phyloP scores from a whole-genome alignment of 2,797 vertebrate genomes.

The Pagetopsis macropterus region DNA sequence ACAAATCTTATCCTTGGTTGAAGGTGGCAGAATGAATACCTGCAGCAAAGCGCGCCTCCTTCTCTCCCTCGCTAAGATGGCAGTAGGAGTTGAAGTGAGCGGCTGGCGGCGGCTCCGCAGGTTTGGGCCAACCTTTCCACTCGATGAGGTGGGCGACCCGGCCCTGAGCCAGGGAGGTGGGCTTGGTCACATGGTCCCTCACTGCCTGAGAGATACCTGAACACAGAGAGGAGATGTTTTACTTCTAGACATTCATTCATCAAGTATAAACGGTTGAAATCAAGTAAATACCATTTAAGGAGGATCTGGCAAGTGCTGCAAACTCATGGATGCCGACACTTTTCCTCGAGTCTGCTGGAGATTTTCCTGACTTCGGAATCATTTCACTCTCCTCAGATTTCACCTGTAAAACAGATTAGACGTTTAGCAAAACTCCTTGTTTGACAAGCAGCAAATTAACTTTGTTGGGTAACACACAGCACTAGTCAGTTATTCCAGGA shows the following conservation, averaged over 20 bases:
- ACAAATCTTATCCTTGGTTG: neutral
- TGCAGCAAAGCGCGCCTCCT: conserved; percentile 97
- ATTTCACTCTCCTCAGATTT: conserved; percentile 97
- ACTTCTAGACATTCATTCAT: neutral
- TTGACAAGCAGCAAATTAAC: neutral
- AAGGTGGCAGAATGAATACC: conserved; percentile 76
- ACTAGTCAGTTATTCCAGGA: neutral
- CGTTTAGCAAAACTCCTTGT: neutral
- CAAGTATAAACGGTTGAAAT: neutral
- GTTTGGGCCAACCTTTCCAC: conserved; percentile 98
- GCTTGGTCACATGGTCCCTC: conserved; percentile 98
- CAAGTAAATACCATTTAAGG: conserved; percentile 88
- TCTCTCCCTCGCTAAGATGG: conserved; percentile 95
- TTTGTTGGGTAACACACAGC: neutral
- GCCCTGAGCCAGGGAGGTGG: conserved; percentile 97
- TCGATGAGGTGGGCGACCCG: conserved; percentile 97
- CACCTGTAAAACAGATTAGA: conserved; percentile 82
- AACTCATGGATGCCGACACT: conserved; percentile 98
- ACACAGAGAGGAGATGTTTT: conserved; percentile 7
- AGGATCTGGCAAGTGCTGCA: conserved; percentile 95
- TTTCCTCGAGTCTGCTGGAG: conserved; percentile 85
- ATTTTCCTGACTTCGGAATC: conserved; percentile 94
- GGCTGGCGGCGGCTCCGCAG: conserved; percentile 83
- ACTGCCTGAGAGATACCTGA: conserved; percentile 96
- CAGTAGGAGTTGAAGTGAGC: conserved; percentile 95